phyloP scores from a whole-genome alignment of 1,140 invertebrate genomes.

The Dryas iulia region DNA sequence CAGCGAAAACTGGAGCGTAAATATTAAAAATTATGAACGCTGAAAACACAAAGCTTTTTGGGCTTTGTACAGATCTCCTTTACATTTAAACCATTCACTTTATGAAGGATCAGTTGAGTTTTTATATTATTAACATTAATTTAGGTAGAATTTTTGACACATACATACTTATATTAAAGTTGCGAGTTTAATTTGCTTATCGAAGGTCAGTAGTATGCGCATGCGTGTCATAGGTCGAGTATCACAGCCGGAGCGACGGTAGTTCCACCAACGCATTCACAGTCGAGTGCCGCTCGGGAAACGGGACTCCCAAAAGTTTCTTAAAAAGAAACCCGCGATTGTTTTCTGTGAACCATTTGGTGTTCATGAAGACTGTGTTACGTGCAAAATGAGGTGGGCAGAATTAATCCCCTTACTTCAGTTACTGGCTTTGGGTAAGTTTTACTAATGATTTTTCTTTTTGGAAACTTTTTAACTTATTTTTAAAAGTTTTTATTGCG shows the following conservation, averaged over 20 bases:
- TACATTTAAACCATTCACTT: constrained; percentile 2
- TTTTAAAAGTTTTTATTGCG: neutral
- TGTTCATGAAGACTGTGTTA: constrained; percentile 26
- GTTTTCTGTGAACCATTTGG: constrained; percentile 6
- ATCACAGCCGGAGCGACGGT: constrained; percentile 42
- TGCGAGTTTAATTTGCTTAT: constrained; percentile 31
- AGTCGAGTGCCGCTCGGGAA: constrained; percentile 43
- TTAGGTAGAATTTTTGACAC: neutral
- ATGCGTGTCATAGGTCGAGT: constrained; percentile 60
- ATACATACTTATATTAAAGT: constrained; percentile 22
- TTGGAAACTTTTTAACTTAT: neutral
- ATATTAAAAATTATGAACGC: neutral
- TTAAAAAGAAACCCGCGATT: constrained; percentile 12
- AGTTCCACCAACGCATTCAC: constrained; percentile 47
- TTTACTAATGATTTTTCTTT: neutral
- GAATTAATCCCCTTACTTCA: constrained; percentile 35
- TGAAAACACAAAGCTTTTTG: neutral
- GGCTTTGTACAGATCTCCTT: neutral
- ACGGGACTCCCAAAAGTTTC: constrained; percentile 50
- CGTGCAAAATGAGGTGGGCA: constrained; percentile 48
- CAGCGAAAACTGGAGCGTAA: neutral
- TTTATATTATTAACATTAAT: neutral
- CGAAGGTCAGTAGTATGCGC: constrained; percentile 34
- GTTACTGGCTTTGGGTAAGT: constrained; percentile 47
- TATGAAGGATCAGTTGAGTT: constrained; percentile 4